Evolutionary conservation across 1,140 invertebrate genomes (phyloP).

Genomic region (Agrilus planipennis): DNA sequence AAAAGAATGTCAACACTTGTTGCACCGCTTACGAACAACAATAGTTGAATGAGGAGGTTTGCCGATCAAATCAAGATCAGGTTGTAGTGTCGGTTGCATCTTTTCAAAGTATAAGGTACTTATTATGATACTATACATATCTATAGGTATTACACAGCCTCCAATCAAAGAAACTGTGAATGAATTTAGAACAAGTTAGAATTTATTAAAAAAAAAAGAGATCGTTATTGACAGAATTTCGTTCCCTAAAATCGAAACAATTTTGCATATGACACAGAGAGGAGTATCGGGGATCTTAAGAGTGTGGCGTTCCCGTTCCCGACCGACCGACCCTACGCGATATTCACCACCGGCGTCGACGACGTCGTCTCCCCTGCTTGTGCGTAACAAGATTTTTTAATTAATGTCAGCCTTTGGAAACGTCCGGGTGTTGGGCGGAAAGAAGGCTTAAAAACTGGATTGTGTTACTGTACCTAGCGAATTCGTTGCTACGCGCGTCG

Average conservation of each 20-base stretch:
- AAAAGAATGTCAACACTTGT: no score
- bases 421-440: conserved; percentile 18
- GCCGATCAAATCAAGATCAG: no score
- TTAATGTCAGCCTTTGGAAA: conserved; percentile 30
- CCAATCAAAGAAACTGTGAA: no score
- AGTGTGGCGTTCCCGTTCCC: neutral
- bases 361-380: conserved; percentile 19
- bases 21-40: no score
- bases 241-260: conserved; percentile 17
- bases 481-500: conserved; percentile 31
- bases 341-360: conserved; percentile 1
- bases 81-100: no score
- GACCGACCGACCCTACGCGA: conserved; percentile 1
- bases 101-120: no score
- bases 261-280: conserved; percentile 20
- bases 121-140: no score
- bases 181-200: no score
- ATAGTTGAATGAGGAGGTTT: no score
- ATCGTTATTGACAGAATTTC: no score
- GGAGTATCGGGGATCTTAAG: conserved; percentile 20
- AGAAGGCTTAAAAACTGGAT: conserved; percentile 30
- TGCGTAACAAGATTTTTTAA: conserved; percentile 32
- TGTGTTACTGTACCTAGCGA: conserved; percentile 30
- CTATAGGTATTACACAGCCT: no score
- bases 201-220: no score